Evolutionary conservation across 1,140 invertebrate genomes (phyloP), one percentile per base, ranked within the genome.

Genomic region (Thaumatotibia leucotreta): DNA sequence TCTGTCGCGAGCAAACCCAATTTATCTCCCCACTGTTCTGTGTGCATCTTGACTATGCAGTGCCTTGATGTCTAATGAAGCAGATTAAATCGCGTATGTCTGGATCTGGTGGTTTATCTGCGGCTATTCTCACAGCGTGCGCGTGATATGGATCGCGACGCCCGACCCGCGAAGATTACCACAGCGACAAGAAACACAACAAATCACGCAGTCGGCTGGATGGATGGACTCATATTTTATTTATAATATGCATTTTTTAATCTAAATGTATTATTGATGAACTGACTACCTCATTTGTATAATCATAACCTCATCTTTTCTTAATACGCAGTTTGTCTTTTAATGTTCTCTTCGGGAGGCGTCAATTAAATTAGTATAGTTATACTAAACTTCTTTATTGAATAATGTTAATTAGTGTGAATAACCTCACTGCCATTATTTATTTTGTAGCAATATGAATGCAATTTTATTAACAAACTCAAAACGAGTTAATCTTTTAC

Each of bases 81-180:
- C 64, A 71, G 80, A 86, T 85, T 80, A 76, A 79, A 84, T 76
- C 77, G 67, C 64, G 52, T 69, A 65, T 74, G 76, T 79, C 72
- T 70, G 65, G 45, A 70, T 68, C 70, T 74, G 65, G 63, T 70
- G 68, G 63, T 75, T 78, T 80, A 81, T 83, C 79, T 77, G 67
- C 10, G 61, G 68, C 67, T 68, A 73, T 80, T 81, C 80, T 76
- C 79, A 83, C 80, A 77, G 73, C 80, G 76, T 70, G 69, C 75
- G 77, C 74, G 68, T 73, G 77, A 83, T 82, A 80, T 35, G 69
- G 54, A 84, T 82, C 82, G 72, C 64, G 64, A 58, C 63, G 64
- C 67, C 66, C 63, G 50, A 39, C 52, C 64, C 58, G 35, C 70
- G 62, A 14, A 67, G 58, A 73, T 74, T 70, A 80, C 74, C 75